Percentiles rank a stretch among this genome's conserved stretches.
Evolutionary conservation across 2,888 invertebrate species (phyloP).

Genomic region (Drosophila nr. fundita): DNA sequence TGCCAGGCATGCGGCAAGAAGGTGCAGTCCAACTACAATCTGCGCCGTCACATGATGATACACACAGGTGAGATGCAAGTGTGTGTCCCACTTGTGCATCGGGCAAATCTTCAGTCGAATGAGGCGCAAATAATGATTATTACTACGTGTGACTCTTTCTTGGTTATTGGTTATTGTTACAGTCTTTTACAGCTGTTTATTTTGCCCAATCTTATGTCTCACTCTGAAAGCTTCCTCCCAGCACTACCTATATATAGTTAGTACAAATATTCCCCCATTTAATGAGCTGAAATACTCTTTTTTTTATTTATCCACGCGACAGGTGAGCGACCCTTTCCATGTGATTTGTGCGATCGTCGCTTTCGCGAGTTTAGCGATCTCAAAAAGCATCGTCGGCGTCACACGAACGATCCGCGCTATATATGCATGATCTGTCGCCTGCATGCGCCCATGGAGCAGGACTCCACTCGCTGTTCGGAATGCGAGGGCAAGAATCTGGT

Average conservation of each 20-base stretch:
- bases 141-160: not conserved
- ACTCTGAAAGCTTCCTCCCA: not conserved
- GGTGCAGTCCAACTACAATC: constrained; percentile 84
- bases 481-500: constrained; percentile 81
- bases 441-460: constrained; percentile 76
- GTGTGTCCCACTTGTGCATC: constrained; percentile 14
- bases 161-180: not conserved
- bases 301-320: not conserved
- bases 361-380: constrained; percentile 85
- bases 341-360: constrained; percentile 83
- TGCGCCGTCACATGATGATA: constrained; percentile 85
- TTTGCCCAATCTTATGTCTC: not conserved
- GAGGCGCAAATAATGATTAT: not conserved
- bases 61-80: constrained; percentile 79
- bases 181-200: not conserved
- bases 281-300: not conserved
- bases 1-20: constrained; percentile 84
- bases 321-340: constrained; percentile 84
- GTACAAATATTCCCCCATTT: not conserved
- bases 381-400: constrained; percentile 84
- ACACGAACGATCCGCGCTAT: constrained; percentile 77
- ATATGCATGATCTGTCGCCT: constrained; percentile 83
- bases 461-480: constrained; percentile 82
- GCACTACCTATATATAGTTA: not conserved
- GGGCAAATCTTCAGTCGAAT: not conserved